Evolutionary conservation across 2,113 vertebrate genomes (phyloP).

Genomic region (Hipposideros armiger): DNA sequence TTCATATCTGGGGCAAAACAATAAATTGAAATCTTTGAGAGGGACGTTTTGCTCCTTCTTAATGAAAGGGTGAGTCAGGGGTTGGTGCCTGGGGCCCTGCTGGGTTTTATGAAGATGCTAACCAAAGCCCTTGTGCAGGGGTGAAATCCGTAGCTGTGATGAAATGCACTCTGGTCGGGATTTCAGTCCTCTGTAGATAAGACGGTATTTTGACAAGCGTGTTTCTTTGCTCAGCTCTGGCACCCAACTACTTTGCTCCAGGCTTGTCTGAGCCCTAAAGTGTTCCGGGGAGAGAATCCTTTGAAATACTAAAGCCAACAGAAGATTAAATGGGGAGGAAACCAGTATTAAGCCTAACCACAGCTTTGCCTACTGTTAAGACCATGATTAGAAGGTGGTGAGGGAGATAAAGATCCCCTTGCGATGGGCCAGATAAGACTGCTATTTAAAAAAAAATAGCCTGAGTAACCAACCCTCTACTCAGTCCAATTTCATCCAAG

Average conservation of each 20-base stretch:
- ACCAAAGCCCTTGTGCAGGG: background rate
- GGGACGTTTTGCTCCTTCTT: conserved; percentile 16
- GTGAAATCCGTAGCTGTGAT: background rate
- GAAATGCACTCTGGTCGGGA: background rate
- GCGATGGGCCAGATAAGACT: background rate
- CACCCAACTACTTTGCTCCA: conserved; percentile 69
- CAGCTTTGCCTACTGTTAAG: conserved; percentile 58
- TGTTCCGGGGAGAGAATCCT: conserved; percentile 65
- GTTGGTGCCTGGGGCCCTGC: background rate
- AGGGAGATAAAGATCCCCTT: background rate
- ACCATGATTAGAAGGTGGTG: background rate
- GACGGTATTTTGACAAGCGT: conserved; percentile 40
- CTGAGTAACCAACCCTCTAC: background rate
- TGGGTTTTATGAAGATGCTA: background rate
- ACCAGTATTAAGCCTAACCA: conserved; percentile 68
- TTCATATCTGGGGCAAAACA: conserved; percentile 61
- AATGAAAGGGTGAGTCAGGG: conserved; percentile 19
- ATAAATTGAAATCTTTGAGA: conserved; percentile 55
- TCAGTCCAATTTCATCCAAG: background rate
- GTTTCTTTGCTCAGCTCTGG: conserved; percentile 60
- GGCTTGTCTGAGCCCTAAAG: conserved; percentile 65
- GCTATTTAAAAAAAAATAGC: background rate
- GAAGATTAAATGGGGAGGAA: conserved; percentile 68
- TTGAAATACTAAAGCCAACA: conserved; percentile 74
- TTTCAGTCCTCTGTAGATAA: conserved; percentile 30